Evolutionary conservation across 2,113 vertebrate species (phyloP).

Genomic region (Catagonus wagneri): DNA sequence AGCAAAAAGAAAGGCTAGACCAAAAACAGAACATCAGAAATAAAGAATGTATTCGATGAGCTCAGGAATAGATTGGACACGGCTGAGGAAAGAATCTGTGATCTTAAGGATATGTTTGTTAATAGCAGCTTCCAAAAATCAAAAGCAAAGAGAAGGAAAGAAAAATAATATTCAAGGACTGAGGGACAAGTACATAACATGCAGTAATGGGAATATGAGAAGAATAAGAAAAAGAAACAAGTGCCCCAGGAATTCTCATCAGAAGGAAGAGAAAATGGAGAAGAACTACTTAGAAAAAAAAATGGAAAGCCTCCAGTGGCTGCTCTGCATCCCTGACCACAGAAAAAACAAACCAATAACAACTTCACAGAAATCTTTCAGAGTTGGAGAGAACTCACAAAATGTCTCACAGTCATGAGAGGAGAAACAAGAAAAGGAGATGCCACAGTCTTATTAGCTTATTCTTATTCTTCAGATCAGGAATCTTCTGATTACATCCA

Average conservation of each 20-base stretch:
- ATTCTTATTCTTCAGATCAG: constrained; percentile 84
- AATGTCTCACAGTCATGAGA: constrained; percentile 61
- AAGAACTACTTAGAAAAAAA: constrained; percentile 85
- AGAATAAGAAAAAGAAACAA: constrained; percentile 62
- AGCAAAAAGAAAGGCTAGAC: no score
- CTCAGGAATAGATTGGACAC: no score
- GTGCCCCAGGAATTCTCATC: constrained; percentile 86
- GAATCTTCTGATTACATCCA: constrained; percentile 86
- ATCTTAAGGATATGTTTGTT: no score
- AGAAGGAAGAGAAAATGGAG: constrained; percentile 86
- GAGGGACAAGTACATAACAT: no score
- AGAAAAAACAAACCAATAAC: constrained; percentile 85
- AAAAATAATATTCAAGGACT: no score
- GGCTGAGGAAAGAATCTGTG: no score
- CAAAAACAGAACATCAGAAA: no score
- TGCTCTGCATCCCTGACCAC: constrained; percentile 77
- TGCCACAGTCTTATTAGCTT: constrained; percentile 84
- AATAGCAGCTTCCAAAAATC: no score
- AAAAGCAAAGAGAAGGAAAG: no score
- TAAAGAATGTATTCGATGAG: no score
- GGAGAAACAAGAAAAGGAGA: constrained; percentile 80
- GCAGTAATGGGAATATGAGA: no score
- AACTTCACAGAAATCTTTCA: constrained; percentile 81
- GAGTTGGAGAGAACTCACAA: constrained; percentile 82
- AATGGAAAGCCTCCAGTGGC: constrained; percentile 87